Evolutionary conservation across 2,797 vertebrate species (phyloP).

Genomic region (Dendrocincla tyrannina): DNA sequence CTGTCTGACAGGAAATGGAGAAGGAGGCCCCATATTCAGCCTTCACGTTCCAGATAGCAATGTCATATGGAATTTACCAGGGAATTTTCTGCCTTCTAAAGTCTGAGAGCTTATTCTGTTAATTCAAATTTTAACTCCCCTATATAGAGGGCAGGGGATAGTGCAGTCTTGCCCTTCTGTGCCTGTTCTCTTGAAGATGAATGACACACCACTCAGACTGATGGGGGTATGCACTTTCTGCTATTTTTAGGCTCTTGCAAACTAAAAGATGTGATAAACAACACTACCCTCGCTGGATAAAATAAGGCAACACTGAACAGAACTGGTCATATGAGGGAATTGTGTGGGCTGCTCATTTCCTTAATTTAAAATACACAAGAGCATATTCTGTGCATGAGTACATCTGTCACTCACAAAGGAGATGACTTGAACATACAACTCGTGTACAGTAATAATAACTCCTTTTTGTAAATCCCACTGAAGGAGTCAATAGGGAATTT

Average conservation of each 20-base stretch:
- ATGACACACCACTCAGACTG: neutral
- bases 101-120: neutral
- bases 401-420: neutral
- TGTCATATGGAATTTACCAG: neutral
- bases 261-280: neutral
- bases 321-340: neutral
- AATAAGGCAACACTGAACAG: neutral
- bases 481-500: neutral
- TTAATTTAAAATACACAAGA: neutral
- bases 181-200: neutral
- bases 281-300: neutral
- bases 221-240: neutral
- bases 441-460: neutral
- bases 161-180: neutral
- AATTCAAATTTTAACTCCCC: neutral
- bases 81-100: neutral
- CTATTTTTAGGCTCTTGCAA: conserved; percentile 14
- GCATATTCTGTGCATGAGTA: neutral
- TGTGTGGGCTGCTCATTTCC: neutral
- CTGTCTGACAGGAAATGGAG: neutral
- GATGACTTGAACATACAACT: neutral
- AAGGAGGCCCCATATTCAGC: neutral
- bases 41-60: fast-evolving
- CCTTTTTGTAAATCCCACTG: neutral
- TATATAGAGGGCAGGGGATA: neutral